These are phyloP conservation scores for Drosophila yakuba DNA, from an alignment of 1,140 invertebrate genomes.

Conservation along the genomic window DNA sequence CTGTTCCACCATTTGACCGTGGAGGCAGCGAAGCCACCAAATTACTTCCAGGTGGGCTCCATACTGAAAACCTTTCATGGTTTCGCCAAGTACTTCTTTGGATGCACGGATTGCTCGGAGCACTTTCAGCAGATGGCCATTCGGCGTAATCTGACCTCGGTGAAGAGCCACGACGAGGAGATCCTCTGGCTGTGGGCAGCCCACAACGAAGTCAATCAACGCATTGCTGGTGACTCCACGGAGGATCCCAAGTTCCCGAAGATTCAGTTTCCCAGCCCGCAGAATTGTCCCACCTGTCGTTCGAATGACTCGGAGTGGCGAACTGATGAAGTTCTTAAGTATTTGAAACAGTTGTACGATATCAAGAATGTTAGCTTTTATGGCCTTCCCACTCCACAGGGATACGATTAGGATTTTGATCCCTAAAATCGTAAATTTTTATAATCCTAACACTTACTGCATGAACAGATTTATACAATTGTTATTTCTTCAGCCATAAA, in stretches of 20 bases:
- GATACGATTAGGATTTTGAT: constrained; percentile 20
- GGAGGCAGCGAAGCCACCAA: constrained; percentile 87
- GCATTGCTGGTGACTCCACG: constrained; percentile 92
- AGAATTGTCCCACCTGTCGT: constrained; percentile 89
- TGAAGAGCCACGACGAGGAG: constrained; percentile 89
- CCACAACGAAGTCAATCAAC: constrained; percentile 96
- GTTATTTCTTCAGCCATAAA: background rate
- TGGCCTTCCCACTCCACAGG: constrained; percentile 44
- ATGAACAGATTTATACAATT: background rate
- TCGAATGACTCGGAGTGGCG: constrained; percentile 18
- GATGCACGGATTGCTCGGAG: constrained; percentile 93
- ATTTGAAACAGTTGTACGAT: constrained; percentile 45
- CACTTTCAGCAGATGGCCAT: constrained; percentile 93
- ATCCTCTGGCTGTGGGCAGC: constrained; percentile 97
- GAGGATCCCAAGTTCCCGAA: constrained; percentile 97
- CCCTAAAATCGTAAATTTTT: background rate
- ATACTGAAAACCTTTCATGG: constrained; percentile 92
- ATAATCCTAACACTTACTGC: background rate
- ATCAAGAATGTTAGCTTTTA: constrained; percentile 47
- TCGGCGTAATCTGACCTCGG: constrained; percentile 87
- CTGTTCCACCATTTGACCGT: constrained; percentile 97
- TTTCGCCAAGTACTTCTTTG: constrained; percentile 96
- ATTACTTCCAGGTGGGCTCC: constrained; percentile 85
- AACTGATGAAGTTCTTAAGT: constrained; percentile 28
- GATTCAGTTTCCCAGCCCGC: constrained; percentile 92